Base-by-base conservation (phyloP, 1,140 invertebrate species). In the Bombus soroeensis region DNA sequence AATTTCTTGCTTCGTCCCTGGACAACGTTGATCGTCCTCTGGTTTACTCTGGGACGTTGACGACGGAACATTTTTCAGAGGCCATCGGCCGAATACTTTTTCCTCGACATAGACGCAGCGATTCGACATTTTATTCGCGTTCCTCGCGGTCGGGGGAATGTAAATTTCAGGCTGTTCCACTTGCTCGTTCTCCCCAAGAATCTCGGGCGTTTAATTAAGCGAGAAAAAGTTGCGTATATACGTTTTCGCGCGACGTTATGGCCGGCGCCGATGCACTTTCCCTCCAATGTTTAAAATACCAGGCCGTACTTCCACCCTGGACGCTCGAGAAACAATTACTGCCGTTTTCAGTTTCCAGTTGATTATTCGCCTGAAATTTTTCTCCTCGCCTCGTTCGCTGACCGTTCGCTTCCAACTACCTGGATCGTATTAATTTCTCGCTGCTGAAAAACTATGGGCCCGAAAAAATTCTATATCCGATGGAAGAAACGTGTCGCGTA, bases 171-270 rank as follows among this genome's bases (percentile, higher is more conserved):
- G 9, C 59, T 59, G 71, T 8, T 47, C 78, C 43, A 22, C 32
- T 53, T 66, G 25, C 59, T 22, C 57, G 57, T 39, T 74, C 43
- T 41, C 15, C 12, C 57, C 68, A 81, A 85, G 77, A 81, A 81
- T 85, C 83, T 85, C 83, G 71, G 59, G 83, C 77, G 83, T 85
- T 85, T 85, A 85, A 85, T 85, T 85, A 85, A 85, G 43, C 70
- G 78, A 3, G 34, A 71, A 81, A 85, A 85, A 74, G 57, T 85
- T 72, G 77, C 41, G 77, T 64, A 68, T 66, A 81, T 13, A 72
- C 70, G 59, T 81, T 81, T 66, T 25, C 34, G 28, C 70, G 75
- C 53, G 75, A 59, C 64, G 34, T 28, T 37, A 25, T 62, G 62
- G 62, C 13, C 81, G 73, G 15, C 74, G 62, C 43, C 41, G 43